Evolutionary conservation across 2,113 vertebrate species (phyloP), one percentile per base, ranked within the genome.

Genomic region (Balaeniceps rex): DNA sequence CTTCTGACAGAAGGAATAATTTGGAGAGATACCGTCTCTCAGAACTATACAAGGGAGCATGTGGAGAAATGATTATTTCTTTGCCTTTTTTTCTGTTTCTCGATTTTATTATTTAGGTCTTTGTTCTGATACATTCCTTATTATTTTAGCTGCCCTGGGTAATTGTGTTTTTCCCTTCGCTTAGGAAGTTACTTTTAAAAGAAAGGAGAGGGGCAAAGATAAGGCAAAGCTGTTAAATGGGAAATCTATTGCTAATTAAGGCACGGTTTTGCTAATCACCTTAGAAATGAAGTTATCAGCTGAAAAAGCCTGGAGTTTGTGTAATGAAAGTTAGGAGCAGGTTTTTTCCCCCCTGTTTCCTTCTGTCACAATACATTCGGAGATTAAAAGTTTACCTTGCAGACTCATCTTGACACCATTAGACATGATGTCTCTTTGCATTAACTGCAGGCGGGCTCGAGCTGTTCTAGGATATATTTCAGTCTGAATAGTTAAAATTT

Each of bases 241-340:
- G 70, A 91, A 91, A 91, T 94, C 87, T 90, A 9, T 72, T 95
- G 82, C 70, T 96, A 93, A 96, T 95, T 90, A 96, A 89, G 78
- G 78, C 88, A 84, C 4, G 2, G 44, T n/a, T 47, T 71, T 70
- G 87, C 61, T 96, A 89, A 95, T 96, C 74, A 52, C 81, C 87
- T 91, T 71, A 79, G 87, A 87, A 96, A 87, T 91, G 40, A 89
- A 95, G 57, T 93, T 96, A 74, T 70, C 71, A 83, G 75, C 79
- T 88, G 66, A 34, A 93, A 91, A 97, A 78, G 79, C 75, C 51
- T 74, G 63, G 51, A 63, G 58, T 95, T 88, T 74, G 34, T 72
- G 75, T 38, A 86, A 83, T 70, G 42, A 38, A 90, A 86, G 85
- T 86, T 86, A 21, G 64, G 58, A 87, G 58, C 2, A 5, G 19